Evolutionary conservation across 2,797 vertebrate genomes (phyloP).

Genomic region (Erpetoichthys calabaricus): DNA sequence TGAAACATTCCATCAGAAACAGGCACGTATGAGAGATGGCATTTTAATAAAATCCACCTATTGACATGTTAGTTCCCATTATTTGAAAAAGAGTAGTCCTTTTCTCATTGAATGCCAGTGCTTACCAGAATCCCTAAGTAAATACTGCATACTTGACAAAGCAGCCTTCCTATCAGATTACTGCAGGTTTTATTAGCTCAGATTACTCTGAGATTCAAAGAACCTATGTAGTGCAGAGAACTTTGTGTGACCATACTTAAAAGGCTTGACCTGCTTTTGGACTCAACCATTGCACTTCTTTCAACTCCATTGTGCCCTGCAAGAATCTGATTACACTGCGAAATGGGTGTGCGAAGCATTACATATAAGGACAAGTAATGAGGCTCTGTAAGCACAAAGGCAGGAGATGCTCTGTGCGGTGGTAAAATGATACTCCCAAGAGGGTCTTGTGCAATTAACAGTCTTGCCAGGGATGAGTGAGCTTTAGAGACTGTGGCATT

Average conservation of each 20-base stretch:
- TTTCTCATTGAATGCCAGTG: neutral
- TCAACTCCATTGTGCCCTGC: conserved; percentile 28
- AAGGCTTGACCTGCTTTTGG: conserved; percentile 17
- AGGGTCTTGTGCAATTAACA: conserved; percentile 28
- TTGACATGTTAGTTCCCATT: too few relatives aligned
- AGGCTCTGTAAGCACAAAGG: conserved; percentile 27
- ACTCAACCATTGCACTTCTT: conserved; percentile 29
- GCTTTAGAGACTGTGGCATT: conserved; percentile 43
- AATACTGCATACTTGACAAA: neutral
- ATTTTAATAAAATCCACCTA: too few relatives aligned
- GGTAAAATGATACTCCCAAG: conserved; percentile 35
- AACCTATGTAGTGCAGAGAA: conserved; percentile 13
- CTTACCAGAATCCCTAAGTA: neutral
- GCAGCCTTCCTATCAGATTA: conserved; percentile 11
- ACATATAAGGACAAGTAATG: conserved; percentile 26
- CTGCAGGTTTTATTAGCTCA: conserved; percentile 8
- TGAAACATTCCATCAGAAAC: too few relatives aligned
- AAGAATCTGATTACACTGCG: conserved; percentile 36
- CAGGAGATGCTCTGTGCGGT: conserved; percentile 41
- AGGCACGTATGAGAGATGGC: too few relatives aligned
- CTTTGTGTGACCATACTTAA: conserved; percentile 17
- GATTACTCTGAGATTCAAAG: conserved; percentile 15
- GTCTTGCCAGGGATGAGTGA: conserved; percentile 23
- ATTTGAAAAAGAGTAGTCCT: neutral
- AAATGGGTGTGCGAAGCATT: conserved; percentile 30